Conservation (phyloP, 2,113 vertebrate genomes). For the Tragulus kanchil region DNA sequence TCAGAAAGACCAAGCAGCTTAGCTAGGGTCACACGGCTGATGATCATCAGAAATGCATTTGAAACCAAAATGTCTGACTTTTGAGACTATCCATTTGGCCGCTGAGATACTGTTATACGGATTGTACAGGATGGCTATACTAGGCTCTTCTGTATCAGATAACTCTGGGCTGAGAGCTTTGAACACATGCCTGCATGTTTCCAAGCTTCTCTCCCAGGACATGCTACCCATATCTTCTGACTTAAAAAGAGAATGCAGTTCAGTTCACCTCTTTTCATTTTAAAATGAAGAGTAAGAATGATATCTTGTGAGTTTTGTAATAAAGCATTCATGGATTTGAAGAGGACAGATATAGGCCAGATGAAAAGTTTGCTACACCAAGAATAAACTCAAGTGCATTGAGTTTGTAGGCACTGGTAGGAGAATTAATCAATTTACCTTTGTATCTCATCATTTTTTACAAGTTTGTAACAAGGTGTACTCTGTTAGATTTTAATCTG, state of each 20-base stretch:
- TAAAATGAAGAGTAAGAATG: constrained; percentile 80
- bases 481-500: constrained; percentile 93
- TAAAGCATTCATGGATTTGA: constrained; percentile 80
- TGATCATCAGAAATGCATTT: background rate
- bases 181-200: background rate
- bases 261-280: constrained; percentile 69
- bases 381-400: constrained; percentile 84
- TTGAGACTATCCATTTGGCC: background rate
- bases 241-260: background rate
- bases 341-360: constrained; percentile 69
- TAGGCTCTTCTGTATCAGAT: background rate
- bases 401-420: constrained; percentile 86
- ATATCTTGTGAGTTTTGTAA: constrained; percentile 71
- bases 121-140: background rate
- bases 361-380: constrained; percentile 79
- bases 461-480: constrained; percentile 92
- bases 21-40: background rate
- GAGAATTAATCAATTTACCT: constrained; percentile 90
- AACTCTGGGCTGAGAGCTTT: background rate
- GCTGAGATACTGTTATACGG: fast-evolving
- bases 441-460: constrained; percentile 88
- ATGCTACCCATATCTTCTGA: background rate
- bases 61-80: background rate
- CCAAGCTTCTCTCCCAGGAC: background rate
- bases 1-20: background rate